These are phyloP conservation scores for Numida meleagris DNA, from an alignment of 2,113 vertebrate species.

Conservation along the genomic window DNA sequence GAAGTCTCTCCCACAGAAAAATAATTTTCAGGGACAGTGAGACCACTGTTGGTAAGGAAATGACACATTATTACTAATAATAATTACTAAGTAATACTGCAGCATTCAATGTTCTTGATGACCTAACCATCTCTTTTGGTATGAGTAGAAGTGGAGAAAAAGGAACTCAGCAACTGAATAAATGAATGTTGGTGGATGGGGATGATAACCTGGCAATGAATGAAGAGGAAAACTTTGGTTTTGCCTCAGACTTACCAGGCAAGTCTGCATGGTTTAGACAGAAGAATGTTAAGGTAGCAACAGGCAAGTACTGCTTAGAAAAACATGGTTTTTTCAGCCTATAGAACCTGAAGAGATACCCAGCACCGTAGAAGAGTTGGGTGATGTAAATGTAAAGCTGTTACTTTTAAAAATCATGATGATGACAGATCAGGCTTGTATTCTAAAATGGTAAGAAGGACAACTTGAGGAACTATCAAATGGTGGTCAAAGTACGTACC, in stretches of 20 bases:
- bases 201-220: background rate
- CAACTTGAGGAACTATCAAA: background rate
- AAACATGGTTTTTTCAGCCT: background rate
- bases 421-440: background rate
- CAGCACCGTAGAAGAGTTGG: background rate
- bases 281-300: background rate
- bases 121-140: background rate
- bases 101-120: background rate
- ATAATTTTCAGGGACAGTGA: background rate
- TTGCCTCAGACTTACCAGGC: background rate
- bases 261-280: background rate
- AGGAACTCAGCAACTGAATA: background rate
- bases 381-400: background rate
- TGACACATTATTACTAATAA: background rate
- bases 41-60: background rate
- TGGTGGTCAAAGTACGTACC: background rate
- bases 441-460: background rate
- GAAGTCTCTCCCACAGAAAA: background rate
- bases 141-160: background rate
- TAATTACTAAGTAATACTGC: background rate
- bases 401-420: background rate
- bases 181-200: background rate
- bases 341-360: background rate
- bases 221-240: background rate
- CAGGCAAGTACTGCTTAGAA: background rate